Conservation (phyloP, 1,140 invertebrate genomes). For the Psilanteris sp. region DNA sequence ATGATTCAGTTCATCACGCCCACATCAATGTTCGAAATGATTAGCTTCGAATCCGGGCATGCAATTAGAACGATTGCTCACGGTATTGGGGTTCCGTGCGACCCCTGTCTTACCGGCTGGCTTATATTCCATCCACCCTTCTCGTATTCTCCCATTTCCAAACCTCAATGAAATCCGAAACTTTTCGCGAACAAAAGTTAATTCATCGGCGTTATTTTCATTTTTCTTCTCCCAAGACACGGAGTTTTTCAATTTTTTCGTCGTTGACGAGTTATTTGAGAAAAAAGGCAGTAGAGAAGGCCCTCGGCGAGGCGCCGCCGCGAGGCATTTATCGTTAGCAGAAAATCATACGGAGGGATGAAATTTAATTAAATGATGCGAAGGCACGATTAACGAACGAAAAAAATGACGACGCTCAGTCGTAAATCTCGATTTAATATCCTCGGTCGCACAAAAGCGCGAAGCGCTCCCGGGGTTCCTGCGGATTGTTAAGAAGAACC, state of each 20-base stretch:
- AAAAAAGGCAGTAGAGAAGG: background rate
- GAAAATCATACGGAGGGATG: slow-evolving; percentile 15
- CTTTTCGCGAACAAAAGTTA: slow-evolving; percentile 12
- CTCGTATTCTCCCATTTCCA: slow-evolving; percentile 47
- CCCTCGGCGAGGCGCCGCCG: slow-evolving; percentile 5
- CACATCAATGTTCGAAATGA: slow-evolving; percentile 66
- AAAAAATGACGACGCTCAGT: slow-evolving; percentile 20
- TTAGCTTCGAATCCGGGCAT: slow-evolving; percentile 66
- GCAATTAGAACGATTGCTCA: slow-evolving; percentile 70
- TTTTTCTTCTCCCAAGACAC: background rate
- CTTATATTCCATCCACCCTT: slow-evolving; percentile 50
- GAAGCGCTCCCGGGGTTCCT: slow-evolving; percentile 4
- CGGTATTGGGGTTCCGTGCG: slow-evolving; percentile 20
- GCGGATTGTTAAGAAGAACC: slow-evolving; percentile 17
- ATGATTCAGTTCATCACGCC: slow-evolving; percentile 38
- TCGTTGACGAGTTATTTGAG: too few species aligned
- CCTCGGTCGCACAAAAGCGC: slow-evolving; percentile 26
- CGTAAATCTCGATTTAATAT: slow-evolving; percentile 58
- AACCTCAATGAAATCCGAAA: slow-evolving; percentile 17
- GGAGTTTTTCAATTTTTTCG: background rate
- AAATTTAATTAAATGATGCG: slow-evolving; percentile 51
- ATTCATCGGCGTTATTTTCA: too few species aligned
- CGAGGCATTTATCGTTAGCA: slow-evolving; percentile 18
- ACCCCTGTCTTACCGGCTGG: slow-evolving; percentile 19
- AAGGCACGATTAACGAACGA: slow-evolving; percentile 25